Conservation (phyloP, 2,797 vertebrate species). For the Parambassis ranga region DNA sequence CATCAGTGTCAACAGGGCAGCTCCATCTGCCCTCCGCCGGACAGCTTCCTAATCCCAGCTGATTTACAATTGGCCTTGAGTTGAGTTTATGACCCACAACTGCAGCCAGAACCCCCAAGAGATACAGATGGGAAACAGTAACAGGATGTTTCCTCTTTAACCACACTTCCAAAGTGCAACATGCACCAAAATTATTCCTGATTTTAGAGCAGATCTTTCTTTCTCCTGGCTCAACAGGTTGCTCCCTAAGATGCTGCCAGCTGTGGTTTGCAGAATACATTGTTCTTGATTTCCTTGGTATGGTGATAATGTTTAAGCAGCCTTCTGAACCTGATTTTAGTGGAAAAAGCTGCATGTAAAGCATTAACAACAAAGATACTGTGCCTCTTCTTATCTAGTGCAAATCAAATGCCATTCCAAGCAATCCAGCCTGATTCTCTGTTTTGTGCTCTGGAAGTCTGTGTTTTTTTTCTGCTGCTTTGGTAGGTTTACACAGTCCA, state of each 20-base stretch:
- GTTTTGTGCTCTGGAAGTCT: constrained; percentile 26
- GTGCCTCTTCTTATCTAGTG: background rate
- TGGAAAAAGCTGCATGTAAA: too few species aligned
- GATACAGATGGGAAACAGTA: constrained; percentile 41
- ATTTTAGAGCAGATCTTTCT: constrained; percentile 4
- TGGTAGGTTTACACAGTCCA: constrained; percentile 46
- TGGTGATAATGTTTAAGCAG: background rate
- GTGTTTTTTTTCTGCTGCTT: constrained; percentile 47
- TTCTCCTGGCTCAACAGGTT: background rate
- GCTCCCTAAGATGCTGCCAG: background rate
- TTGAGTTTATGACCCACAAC: constrained; percentile 47
- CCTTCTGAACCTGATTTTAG: background rate
- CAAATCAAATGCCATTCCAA: background rate
- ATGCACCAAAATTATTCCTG: background rate
- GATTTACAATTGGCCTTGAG: constrained; percentile 50
- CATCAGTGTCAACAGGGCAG: constrained; percentile 34
- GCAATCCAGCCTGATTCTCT: constrained; percentile 7
- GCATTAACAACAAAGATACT: background rate
- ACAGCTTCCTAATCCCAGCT: constrained; percentile 45
- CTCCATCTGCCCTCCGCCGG: constrained; percentile 34
- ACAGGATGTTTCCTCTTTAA: constrained; percentile 44
- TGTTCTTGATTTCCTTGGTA: background rate
- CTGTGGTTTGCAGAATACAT: background rate
- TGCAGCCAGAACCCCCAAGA: constrained; percentile 29
- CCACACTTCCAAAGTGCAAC: constrained; percentile 9